Conservation (phyloP, 2,888 invertebrate species). For the Caenorhabditis doughertyi region DNA sequence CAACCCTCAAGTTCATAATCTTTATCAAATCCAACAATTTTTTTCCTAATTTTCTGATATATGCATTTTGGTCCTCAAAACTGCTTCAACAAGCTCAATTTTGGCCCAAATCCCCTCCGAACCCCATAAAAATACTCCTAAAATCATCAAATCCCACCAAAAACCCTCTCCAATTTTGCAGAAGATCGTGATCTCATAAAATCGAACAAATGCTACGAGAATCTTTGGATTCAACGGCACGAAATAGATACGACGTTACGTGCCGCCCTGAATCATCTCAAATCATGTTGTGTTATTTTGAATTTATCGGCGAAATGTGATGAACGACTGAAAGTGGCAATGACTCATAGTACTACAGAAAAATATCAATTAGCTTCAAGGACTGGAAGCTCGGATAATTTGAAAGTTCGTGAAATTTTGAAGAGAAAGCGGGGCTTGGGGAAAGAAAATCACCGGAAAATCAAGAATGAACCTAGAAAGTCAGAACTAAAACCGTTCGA, state of each 20-base stretch:
- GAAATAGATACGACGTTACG: conserved; percentile 32
- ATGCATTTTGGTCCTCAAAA: too few species aligned
- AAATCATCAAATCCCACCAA: not conserved
- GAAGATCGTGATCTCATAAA: conserved; percentile 5
- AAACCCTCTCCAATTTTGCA: not conserved
- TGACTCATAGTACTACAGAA: conserved; percentile 55
- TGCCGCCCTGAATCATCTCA: conserved; percentile 48
- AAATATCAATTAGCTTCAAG: conserved; percentile 66
- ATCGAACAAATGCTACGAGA: not conserved
- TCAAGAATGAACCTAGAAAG: too few species aligned
- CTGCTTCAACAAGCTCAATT: not conserved
- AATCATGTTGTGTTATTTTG: conserved; percentile 71
- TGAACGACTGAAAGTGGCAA: conserved; percentile 46
- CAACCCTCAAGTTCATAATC: too few species aligned
- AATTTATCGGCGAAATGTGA: conserved; percentile 73
- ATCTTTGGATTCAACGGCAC: conserved; percentile 41
- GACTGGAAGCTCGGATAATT: conserved; percentile 62
- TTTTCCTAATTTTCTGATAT: too few species aligned
- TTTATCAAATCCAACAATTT: too few species aligned
- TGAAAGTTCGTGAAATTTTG: conserved; percentile 61
- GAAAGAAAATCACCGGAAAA: too few species aligned
- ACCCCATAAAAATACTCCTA: not conserved
- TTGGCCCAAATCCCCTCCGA: not conserved
- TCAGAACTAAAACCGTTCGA: too few species aligned
- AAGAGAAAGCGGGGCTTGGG: too few species aligned